Conservation (phyloP, 2,797 vertebrate genomes). For the Coreius guichenoti region DNA sequence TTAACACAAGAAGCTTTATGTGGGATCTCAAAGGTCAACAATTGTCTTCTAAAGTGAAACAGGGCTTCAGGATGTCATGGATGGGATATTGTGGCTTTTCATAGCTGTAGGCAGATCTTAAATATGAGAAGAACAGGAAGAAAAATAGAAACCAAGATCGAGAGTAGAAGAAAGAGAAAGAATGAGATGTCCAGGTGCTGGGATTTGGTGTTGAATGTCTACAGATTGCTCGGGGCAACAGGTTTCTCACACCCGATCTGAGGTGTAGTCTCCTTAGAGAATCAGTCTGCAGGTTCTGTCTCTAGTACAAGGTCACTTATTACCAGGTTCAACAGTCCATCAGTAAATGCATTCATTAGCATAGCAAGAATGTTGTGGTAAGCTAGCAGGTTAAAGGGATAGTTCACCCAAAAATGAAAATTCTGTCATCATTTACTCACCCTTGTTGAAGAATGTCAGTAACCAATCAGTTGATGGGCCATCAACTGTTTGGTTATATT, state of each 20-base stretch:
- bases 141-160: slow-evolving; percentile 3
- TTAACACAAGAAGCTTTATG: not conserved
- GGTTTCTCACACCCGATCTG: slow-evolving; percentile 57
- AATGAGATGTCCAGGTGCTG: slow-evolving; percentile 52
- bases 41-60: not conserved
- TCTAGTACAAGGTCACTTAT: slow-evolving; percentile 55
- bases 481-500: too few species aligned
- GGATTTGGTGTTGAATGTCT: slow-evolving; percentile 52
- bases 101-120: slow-evolving; percentile 16
- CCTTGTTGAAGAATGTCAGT: not conserved
- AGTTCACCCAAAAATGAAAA: too few species aligned
- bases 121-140: slow-evolving; percentile 29
- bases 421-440: not conserved
- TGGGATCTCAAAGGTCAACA: slow-evolving; percentile 7
- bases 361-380: slow-evolving; percentile 26
- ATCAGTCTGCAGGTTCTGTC: slow-evolving; percentile 11
- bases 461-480: too few species aligned
- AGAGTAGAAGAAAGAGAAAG: not conserved
- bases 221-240: slow-evolving; percentile 43
- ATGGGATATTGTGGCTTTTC: not conserved
- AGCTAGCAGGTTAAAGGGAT: not conserved
- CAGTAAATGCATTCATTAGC: slow-evolving; percentile 36
- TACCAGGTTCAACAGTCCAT: slow-evolving; percentile 39
- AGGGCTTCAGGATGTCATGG: not conserved
- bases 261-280: slow-evolving; percentile 23